Evolutionary conservation across 2,888 invertebrate species (phyloP).

Genomic region (Drosophila dives): DNA sequence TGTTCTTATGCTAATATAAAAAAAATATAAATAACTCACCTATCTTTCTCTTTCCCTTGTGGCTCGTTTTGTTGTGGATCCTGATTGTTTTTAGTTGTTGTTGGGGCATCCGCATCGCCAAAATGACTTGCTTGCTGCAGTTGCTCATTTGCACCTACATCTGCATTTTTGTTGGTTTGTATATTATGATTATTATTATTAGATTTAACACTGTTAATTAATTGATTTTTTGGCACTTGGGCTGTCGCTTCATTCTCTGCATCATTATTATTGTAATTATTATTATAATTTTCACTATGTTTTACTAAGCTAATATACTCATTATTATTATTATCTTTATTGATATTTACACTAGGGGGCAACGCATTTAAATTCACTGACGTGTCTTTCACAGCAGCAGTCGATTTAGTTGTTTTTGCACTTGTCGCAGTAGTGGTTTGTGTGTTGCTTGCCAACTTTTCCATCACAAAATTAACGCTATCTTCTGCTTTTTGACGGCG

Average conservation of each 20-base stretch:
- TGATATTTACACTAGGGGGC: constrained; percentile 61
- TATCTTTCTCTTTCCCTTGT: constrained; percentile 32
- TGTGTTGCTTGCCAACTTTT: constrained; percentile 32
- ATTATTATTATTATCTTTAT: constrained; percentile 39
- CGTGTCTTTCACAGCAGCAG: constrained; percentile 59
- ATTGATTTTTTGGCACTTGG: constrained; percentile 62
- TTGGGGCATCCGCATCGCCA: constrained; percentile 4
- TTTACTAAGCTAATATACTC: constrained; percentile 58
- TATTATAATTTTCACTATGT: constrained; percentile 32
- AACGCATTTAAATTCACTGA: constrained; percentile 54
- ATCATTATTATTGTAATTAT: constrained; percentile 15
- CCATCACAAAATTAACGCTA: constrained; percentile 24
- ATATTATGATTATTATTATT: constrained; percentile 32
- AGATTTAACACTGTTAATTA: constrained; percentile 44
- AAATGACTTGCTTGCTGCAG: constrained; percentile 23
- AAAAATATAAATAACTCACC: constrained; percentile 46
- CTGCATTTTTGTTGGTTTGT: constrained; percentile 32
- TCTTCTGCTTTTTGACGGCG: constrained; percentile 29
- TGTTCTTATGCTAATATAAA: constrained; percentile 9
- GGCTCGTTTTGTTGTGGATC: constrained; percentile 15
- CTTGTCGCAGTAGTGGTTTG: constrained; percentile 37
- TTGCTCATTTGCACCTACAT: constrained; percentile 33
- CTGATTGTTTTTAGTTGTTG: constrained; percentile 31
- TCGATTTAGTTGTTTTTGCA: constrained; percentile 34
- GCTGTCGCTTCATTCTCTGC: constrained; percentile 21